phyloP scores from a whole-genome alignment of 2,113 vertebrate genomes.

The Anoplopoma fimbria region DNA sequence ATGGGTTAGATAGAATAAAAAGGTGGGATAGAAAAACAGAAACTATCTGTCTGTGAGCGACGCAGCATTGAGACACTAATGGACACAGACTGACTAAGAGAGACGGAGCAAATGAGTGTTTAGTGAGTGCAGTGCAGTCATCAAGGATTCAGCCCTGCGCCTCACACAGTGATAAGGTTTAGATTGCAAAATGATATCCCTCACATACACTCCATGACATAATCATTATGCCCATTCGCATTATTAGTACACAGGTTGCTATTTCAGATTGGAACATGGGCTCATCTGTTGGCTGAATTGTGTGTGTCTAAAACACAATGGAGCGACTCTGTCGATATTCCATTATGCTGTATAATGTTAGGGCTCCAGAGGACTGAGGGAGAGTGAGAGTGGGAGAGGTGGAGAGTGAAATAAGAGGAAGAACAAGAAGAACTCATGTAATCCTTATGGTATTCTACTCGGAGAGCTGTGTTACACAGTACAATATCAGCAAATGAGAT shows the following conservation, averaged over 20 bases:
- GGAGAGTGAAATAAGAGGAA: constrained; percentile 32
- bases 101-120: constrained; percentile 41
- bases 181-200: constrained; percentile 69
- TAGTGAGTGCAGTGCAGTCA: constrained; percentile 52
- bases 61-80: constrained; percentile 9
- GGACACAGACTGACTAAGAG: constrained; percentile 21
- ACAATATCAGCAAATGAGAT: constrained; percentile 69
- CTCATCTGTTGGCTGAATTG: constrained; percentile 47
- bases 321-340: constrained; percentile 70
- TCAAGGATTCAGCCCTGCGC: constrained; percentile 56
- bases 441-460: constrained; percentile 58
- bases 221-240: constrained; percentile 28
- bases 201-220: constrained; percentile 49
- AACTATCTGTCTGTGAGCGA: constrained; percentile 17
- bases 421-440: constrained; percentile 61
- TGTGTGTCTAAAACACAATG: constrained; percentile 65
- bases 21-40: constrained; percentile 17
- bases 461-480: constrained; percentile 32
- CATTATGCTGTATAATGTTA: constrained; percentile 73
- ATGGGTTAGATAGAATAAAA: constrained; percentile 35
- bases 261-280: constrained; percentile 55
- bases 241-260: constrained; percentile 49
- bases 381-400: constrained; percentile 35
- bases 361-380: constrained; percentile 55
- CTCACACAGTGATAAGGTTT: constrained; percentile 69